A percentile compares a stretch with the other conserved stretches of the same genome.
These are phyloP conservation scores for Phortica okadai DNA, from an alignment of 2,888 invertebrate genomes.

Conservation along the genomic window DNA sequence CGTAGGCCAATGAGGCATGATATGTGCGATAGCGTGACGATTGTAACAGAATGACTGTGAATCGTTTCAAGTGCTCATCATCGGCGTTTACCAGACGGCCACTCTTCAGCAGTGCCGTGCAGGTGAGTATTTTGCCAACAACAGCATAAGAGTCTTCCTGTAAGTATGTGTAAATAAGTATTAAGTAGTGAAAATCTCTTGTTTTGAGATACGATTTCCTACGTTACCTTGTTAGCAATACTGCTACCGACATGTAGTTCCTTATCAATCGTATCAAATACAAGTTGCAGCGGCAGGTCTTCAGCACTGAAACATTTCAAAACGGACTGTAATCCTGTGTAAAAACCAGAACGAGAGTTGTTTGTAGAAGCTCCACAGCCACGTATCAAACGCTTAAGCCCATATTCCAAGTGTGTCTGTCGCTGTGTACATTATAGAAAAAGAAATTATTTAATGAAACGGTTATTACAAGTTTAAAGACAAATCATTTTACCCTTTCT, in stretches of 20 bases:
- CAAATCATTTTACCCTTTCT: constrained; percentile 56
- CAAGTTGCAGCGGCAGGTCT: constrained; percentile 77
- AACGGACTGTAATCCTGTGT: constrained; percentile 81
- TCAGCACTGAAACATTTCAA: constrained; percentile 75
- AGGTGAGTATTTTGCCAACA: constrained; percentile 84
- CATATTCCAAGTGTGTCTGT: constrained; percentile 81
- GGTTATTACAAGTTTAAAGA: background rate
- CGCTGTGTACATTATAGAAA: constrained; percentile 76
- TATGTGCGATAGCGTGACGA: constrained; percentile 62
- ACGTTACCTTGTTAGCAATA: constrained; percentile 60
- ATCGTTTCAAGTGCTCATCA: constrained; percentile 77
- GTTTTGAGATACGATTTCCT: background rate
- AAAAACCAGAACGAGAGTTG: constrained; percentile 83
- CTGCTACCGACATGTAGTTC: constrained; percentile 80
- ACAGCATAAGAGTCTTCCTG: constrained; percentile 84
- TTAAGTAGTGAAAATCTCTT: constrained; percentile 27
- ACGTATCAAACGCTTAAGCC: constrained; percentile 82
- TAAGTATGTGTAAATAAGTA: constrained; percentile 66
- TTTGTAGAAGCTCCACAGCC: constrained; percentile 84
- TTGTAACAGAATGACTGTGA: constrained; percentile 75
- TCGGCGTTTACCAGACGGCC: constrained; percentile 78
- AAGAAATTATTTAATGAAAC: constrained; percentile 23
- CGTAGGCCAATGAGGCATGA: constrained; percentile 77
- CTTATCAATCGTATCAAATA: constrained; percentile 80
- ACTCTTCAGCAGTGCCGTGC: constrained; percentile 84